Evolutionary conservation across 2,113 vertebrate genomes (phyloP).

Genomic region (Phylloscopus whistleri): DNA sequence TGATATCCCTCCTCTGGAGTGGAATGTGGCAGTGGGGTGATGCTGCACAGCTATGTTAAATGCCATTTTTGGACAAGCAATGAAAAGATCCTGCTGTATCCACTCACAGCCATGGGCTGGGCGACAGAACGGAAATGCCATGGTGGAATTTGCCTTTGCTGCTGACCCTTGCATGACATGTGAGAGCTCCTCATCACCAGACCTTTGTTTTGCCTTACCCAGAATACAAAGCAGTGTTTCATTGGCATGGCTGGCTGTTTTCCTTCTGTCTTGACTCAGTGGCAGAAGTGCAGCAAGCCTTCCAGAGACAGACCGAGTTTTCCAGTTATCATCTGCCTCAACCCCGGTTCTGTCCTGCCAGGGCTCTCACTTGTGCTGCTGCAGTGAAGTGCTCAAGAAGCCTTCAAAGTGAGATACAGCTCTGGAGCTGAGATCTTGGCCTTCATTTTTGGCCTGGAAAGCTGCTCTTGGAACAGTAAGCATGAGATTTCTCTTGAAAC

Average conservation of each 20-base stretch:
- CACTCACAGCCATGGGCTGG: background rate
- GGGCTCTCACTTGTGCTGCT: background rate
- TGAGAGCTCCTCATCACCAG: conserved; percentile 20
- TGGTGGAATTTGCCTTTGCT: conserved; percentile 53
- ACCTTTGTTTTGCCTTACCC: conserved; percentile 25
- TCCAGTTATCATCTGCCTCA: background rate
- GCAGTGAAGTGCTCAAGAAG: background rate
- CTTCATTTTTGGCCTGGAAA: conserved; percentile 8
- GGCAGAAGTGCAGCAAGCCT: background rate
- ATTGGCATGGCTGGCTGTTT: background rate
- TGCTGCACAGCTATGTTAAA: background rate
- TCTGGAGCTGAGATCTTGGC: conserved; percentile 12
- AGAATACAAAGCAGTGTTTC: conserved; percentile 45
- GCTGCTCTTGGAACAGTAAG: conserved; percentile 22
- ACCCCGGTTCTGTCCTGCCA: background rate
- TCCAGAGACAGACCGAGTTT: background rate
- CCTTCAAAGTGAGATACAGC: background rate
- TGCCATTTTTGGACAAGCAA: background rate
- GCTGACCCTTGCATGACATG: conserved; percentile 13
- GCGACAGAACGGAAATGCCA: conserved; percentile 5
- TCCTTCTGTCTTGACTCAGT: background rate
- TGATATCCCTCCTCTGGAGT: background rate
- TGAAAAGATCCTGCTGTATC: conserved; percentile 40
- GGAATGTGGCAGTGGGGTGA: background rate
- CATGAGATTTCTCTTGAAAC: conserved; percentile 37